These are phyloP conservation scores for Tetramorium parvispinum DNA, from an alignment of 1,140 invertebrate species.

Conservation along the genomic window DNA sequence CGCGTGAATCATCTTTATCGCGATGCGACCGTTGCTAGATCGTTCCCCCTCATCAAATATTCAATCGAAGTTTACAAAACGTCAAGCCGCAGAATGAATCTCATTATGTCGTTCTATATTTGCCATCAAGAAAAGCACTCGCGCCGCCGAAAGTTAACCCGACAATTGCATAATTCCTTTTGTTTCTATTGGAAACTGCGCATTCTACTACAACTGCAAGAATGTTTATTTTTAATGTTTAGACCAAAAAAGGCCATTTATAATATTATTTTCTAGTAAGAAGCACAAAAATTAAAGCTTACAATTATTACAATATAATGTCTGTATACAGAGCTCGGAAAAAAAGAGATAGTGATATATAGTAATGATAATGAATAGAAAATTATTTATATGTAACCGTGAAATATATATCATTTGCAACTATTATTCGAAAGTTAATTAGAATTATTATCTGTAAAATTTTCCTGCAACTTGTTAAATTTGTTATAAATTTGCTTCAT, in stretches of 20 bases:
- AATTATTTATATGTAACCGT: too few relatives aligned
- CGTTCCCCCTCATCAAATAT: constrained; percentile 63
- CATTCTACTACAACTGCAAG: background rate
- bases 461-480: background rate
- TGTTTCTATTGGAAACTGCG: constrained; percentile 31
- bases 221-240: background rate
- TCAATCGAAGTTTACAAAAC: constrained; percentile 65
- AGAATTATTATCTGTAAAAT: background rate
- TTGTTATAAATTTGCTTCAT: background rate
- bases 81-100: constrained; percentile 52
- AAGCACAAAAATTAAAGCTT: background rate
- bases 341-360: background rate
- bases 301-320: background rate
- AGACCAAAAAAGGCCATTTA: background rate
- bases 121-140: constrained; percentile 24
- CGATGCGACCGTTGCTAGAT: constrained; percentile 28
- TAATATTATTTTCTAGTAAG: background rate
- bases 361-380: background rate
- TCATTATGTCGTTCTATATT: constrained; percentile 55
- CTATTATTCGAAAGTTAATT: background rate
- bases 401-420: background rate
- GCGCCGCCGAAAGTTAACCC: constrained; percentile 38
- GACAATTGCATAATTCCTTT: constrained; percentile 35
- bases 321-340: background rate
- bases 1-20: constrained; percentile 65